These are phyloP conservation scores for Piezodorus guildinii DNA, from an alignment of 1,140 invertebrate species.

Conservation along the genomic window DNA sequence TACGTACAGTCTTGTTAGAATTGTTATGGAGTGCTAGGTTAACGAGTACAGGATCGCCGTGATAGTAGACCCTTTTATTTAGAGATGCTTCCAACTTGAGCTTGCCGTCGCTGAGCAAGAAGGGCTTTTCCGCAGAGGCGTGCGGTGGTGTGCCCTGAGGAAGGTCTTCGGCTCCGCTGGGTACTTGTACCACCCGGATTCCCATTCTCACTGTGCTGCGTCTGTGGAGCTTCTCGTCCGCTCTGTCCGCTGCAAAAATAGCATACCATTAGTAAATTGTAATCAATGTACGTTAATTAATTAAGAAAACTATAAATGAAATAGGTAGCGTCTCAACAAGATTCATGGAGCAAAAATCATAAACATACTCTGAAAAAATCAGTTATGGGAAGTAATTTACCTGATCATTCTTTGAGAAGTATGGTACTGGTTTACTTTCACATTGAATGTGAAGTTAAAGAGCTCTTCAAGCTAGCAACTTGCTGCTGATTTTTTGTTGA, in stretches of 20 bases:
- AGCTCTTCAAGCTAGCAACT: too few species aligned
- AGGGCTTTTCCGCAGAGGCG: conserved; percentile 44
- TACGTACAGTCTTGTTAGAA: conserved; percentile 86
- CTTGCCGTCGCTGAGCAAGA: conserved; percentile 49
- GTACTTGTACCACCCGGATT: conserved; percentile 56
- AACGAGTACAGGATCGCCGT: conserved; percentile 82
- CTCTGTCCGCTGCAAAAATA: conserved; percentile 49
- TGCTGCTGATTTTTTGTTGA: too few species aligned
- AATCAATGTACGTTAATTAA: too few species aligned
- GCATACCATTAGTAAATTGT: too few species aligned
- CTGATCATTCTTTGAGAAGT: too few species aligned
- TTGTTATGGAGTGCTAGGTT: conserved; percentile 84
- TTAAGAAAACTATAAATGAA: too few species aligned
- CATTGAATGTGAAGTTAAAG: too few species aligned
- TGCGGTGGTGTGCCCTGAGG: conserved; percentile 31
- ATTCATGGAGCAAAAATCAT: too few species aligned
- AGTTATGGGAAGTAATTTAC: too few species aligned
- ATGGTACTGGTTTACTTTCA: too few species aligned
- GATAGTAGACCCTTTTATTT: conserved; percentile 84
- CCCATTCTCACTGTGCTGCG: conserved; percentile 71
- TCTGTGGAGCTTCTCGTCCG: conserved; percentile 62
- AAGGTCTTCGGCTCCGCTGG: conserved; percentile 11
- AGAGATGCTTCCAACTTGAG: conserved; percentile 77
- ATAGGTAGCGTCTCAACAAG: too few species aligned
- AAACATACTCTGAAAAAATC: too few species aligned